Evolutionary conservation across 1,140 invertebrate species (phyloP), one percentile per base, ranked within the genome.

Genomic region (Heliconius hewitsoni): DNA sequence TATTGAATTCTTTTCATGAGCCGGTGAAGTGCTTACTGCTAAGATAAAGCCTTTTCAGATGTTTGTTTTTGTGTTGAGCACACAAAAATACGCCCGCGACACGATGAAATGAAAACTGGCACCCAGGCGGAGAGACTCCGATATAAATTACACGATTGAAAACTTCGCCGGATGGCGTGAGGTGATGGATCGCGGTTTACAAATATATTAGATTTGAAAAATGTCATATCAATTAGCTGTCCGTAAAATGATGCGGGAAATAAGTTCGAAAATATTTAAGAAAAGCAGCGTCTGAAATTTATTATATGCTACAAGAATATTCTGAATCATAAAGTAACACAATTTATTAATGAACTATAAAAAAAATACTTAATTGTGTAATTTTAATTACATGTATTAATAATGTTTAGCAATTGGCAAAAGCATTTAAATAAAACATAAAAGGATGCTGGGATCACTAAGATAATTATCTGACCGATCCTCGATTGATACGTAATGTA

Each of bases 91-190:
- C 60, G 60, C 9, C n/a, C 11, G 60, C 71, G 42, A 72, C 71
- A 37, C 71, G 39, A 72, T 37, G 19, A 8, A 72, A 72, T 23
- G 71, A 42, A 72, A 42, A 39, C 71, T 11, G 71, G 30, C 19
- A 72, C 8, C 27, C 11, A 66, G 27, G 60, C 60, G 60, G 30
- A 66, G 60, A 30, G 60, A 30, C 34, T 39, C n/a, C 71, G 71
- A 72, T 72, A 72, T 72, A 72, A 72, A 72, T 72, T 72, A 72
- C 71, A 3, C 71, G 19, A 72, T 39, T 72, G 71, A 72, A 72
- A 72, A 42, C 34, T 27, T 8, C n/a, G 39, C 71, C 34, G 37
- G 13, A 19, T 27, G 11, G 23, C 23, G 23, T 30, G 60, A 13
- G 3, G 60, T 66, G 27, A 9, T 66, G 23, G 34, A 8, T 37